phyloP scores from a whole-genome alignment of 2,113 vertebrate species.

The Elgaria multicarinata region DNA sequence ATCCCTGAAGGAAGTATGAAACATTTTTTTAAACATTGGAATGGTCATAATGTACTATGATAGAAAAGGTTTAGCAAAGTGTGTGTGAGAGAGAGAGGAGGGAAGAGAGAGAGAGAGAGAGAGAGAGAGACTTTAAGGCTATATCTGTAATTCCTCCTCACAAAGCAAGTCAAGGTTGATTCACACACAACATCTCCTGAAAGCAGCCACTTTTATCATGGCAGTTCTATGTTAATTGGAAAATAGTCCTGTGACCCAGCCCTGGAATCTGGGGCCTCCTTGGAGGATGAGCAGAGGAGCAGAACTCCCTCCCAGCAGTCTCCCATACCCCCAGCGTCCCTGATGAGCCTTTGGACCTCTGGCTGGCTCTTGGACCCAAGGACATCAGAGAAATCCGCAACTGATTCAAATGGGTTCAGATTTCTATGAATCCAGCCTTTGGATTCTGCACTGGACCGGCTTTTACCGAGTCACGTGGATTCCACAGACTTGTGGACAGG shows the following conservation, averaged over 20 bases:
- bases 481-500: too few species aligned
- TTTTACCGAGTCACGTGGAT: too few species aligned
- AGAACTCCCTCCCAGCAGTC: too few species aligned
- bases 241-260: background rate
- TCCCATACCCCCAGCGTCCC: too few species aligned
- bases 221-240: background rate
- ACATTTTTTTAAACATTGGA: constrained; percentile 25
- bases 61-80: constrained; percentile 25
- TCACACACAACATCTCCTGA: background rate
- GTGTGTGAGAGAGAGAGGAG: background rate
- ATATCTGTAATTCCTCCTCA: background rate
- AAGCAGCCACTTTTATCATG: background rate
- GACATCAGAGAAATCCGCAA: too few species aligned
- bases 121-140: background rate
- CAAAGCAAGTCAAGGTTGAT: background rate
- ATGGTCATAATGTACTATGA: constrained; percentile 16
- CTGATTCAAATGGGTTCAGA: too few species aligned
- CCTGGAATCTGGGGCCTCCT: background rate
- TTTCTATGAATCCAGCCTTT: too few species aligned
- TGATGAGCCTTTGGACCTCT: too few species aligned
- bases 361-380: too few species aligned
- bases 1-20: background rate
- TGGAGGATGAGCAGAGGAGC: background rate
- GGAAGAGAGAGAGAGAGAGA: too few species aligned
- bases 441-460: too few species aligned